These are phyloP conservation scores for Caenorhabditis sinica DNA, from an alignment of 2,888 invertebrate genomes.

Conservation along the genomic window DNA sequence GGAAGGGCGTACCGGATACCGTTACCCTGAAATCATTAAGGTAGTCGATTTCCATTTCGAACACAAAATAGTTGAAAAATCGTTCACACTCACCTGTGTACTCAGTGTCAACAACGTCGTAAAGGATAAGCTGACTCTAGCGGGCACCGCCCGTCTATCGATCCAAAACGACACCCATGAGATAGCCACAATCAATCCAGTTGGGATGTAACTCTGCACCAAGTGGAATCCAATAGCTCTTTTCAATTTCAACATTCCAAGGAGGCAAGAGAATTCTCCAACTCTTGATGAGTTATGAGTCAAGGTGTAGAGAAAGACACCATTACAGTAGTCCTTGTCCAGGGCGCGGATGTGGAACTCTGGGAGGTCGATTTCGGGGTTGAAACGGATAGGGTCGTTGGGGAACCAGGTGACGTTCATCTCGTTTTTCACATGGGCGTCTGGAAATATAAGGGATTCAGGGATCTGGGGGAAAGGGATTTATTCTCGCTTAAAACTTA, in stretches of 20 bases:
- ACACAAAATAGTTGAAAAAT: neutral
- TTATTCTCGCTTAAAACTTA: no score
- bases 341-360: slow-evolving; percentile 77
- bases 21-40: slow-evolving; percentile 79
- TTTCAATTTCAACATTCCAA: slow-evolving; percentile 83
- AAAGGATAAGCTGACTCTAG: slow-evolving; percentile 74
- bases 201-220: slow-evolving; percentile 83
- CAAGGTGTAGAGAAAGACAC: slow-evolving; percentile 79
- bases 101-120: slow-evolving; percentile 75
- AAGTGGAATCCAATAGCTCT: slow-evolving; percentile 86
- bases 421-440: slow-evolving; percentile 78
- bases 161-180: slow-evolving; percentile 78
- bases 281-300: slow-evolving; percentile 78
- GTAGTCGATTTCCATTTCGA: neutral
- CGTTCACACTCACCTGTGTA: slow-evolving; percentile 71
- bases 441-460: slow-evolving; percentile 58
- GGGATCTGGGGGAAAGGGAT: neutral
- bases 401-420: slow-evolving; percentile 81
- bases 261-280: slow-evolving; percentile 78
- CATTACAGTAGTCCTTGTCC: slow-evolving; percentile 79
- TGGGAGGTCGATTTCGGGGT: slow-evolving; percentile 77
- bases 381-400: slow-evolving; percentile 76
- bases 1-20: slow-evolving; percentile 80
- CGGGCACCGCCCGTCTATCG: slow-evolving; percentile 74
- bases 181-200: slow-evolving; percentile 76